Conservation (phyloP, 2,888 invertebrate genomes). For the Lysandra coridon region DNA sequence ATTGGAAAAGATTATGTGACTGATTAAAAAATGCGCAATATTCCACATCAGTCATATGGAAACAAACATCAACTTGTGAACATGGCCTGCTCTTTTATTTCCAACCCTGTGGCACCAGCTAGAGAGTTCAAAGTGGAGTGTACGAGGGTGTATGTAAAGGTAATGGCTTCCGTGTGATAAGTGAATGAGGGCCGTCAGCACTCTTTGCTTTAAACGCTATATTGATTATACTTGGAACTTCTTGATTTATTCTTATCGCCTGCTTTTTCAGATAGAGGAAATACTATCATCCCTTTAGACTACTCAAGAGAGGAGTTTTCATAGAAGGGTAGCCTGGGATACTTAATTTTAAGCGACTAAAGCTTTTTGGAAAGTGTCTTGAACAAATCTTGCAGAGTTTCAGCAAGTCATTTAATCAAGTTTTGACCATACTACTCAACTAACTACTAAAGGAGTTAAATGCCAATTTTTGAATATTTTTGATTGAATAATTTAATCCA, state of each 20-base stretch:
- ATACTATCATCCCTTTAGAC: not conserved
- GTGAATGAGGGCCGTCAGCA: constrained; percentile 48
- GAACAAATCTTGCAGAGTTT: too few species aligned
- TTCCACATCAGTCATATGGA: not conserved
- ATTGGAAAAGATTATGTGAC: constrained; percentile 16
- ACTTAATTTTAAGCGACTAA: too few species aligned
- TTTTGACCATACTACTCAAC: too few species aligned
- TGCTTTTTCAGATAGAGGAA: not conserved
- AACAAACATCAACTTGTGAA: constrained; percentile 6
- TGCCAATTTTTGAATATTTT: too few species aligned
- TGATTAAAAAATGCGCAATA: constrained; percentile 22
- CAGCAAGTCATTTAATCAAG: too few species aligned
- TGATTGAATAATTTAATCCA: too few species aligned
- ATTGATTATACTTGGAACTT: constrained; percentile 36
- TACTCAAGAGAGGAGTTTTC: not conserved
- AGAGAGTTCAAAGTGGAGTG: constrained; percentile 32
- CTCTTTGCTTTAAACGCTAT: constrained; percentile 38
- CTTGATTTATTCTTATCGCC: not conserved
- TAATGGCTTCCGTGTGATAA: constrained; percentile 53
- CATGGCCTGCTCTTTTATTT: not conserved
- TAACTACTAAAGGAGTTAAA: too few species aligned
- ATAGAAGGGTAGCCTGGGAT: not conserved
- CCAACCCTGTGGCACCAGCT: not conserved
- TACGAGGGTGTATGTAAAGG: constrained; percentile 39
- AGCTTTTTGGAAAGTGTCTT: too few species aligned